These are phyloP conservation scores for Limnephilus auricula DNA, from an alignment of 2,888 invertebrate species.

Conservation along the genomic window DNA sequence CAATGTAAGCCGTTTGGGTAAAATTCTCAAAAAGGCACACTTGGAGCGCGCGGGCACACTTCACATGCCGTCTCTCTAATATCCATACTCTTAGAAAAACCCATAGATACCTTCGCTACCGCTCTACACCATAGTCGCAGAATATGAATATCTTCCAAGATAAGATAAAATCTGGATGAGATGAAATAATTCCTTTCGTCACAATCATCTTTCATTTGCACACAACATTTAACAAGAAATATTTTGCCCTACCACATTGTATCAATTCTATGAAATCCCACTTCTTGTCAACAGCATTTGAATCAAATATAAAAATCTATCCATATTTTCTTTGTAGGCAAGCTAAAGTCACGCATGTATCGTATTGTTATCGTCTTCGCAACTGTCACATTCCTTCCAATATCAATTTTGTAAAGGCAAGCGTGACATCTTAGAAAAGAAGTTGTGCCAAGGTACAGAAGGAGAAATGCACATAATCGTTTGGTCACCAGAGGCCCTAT, in stretches of 20 bases:
- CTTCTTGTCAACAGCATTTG: background rate
- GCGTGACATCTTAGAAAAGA: constrained; percentile 38
- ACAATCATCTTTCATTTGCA: background rate
- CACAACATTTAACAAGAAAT: background rate
- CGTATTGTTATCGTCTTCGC: constrained; percentile 2
- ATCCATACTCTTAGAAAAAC: no score
- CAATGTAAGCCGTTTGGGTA: no score
- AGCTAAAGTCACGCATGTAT: background rate
- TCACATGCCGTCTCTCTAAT: no score
- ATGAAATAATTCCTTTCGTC: background rate
- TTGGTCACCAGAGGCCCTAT: constrained; percentile 61
- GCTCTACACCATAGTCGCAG: background rate
- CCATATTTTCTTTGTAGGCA: background rate
- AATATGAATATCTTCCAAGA: background rate
- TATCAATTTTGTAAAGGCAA: constrained; percentile 4
- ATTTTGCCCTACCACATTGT: background rate
- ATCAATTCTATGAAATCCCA: background rate
- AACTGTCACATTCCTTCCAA: constrained; percentile 36
- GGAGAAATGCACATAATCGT: constrained; percentile 52
- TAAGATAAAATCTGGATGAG: background rate
- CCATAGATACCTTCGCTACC: no score
- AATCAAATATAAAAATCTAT: background rate
- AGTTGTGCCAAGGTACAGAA: constrained; percentile 3
- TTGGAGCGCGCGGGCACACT: no score
- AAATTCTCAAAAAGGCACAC: no score